Evolutionary conservation across 2,888 invertebrate species (phyloP), one percentile per base, ranked within the genome.

Genomic region (Salpingus planirostris): DNA sequence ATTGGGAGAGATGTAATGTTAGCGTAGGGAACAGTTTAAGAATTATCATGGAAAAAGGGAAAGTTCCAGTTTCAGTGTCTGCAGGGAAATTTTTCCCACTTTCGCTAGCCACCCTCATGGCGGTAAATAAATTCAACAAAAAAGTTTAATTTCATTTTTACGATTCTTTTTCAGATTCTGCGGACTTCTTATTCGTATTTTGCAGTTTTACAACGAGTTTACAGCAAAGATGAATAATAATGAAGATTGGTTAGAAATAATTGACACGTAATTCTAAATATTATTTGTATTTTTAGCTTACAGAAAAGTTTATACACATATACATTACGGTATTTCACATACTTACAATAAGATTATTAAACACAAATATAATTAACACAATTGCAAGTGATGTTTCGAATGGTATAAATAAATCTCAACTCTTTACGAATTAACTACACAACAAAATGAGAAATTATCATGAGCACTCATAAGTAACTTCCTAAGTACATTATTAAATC

Each of bases 81-180:
- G 69, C 69, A 40, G 66, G 60, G 2, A 59, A 50, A 40, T 50
- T 68, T 38, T 57, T 70, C 27, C 65, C 68, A 32, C 65, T 71
- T 21, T 67, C 68, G 1, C 60, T 70, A 4, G 54, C 63, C 26
- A 69, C 70, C 10, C 69, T 67, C 43, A 50, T 67, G 18, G 15
- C 38, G 2, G 48, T 49, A 43, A 10, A 11, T 10, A 25, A 21
- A 13, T 2, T 11, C n/a, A 3, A 18, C 21, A 28, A 3, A 15
- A 11, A 21, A 14, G 4, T 27, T 2, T 29, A 3, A 10, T 8
- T 2, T 3, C 5, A 10, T 6, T 8, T 7, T 13, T 8, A 11
- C 13, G 7, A 22, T 6, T n/a, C 5, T 10, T 26, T 32, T 32
- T 2, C 11, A 32, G 31, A 21, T 32, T 10, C 5, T 32, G 11